A percentile compares a stretch with the other conserved stretches of the same genome.
phyloP scores from a whole-genome alignment of 1,140 invertebrate species.

The Papilio dardanus region DNA sequence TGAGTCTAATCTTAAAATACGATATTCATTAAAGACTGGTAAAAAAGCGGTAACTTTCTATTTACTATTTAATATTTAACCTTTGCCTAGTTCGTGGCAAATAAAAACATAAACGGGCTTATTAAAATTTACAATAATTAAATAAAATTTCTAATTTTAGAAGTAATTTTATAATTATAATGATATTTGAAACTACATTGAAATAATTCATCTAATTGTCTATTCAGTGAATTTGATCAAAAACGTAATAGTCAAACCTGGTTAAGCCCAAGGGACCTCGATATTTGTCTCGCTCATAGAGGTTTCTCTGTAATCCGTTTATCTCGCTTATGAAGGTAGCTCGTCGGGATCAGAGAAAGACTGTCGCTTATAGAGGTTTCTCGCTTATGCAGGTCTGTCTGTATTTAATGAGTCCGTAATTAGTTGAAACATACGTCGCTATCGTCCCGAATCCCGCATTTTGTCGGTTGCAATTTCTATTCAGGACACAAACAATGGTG shows the following conservation, averaged over 20 bases:
- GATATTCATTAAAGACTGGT: no score
- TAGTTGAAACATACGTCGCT: conserved; percentile 5
- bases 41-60: no score
- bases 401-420: conserved; percentile 3
- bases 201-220: background rate
- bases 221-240: background rate
- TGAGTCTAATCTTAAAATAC: no score
- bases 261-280: no score
- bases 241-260: conserved; percentile 2
- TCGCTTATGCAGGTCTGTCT: no score
- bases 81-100: background rate
- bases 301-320: no score
- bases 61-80: no score
- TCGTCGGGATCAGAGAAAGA: no score
- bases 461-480: conserved; percentile 22
- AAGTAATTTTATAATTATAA: no score
- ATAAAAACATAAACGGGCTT: background rate
- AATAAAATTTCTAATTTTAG: background rate
- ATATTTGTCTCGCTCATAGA: no score
- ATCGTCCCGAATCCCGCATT: conserved; percentile 1
- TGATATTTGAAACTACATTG: background rate
- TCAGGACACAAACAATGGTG: conserved; percentile 5
- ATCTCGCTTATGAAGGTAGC: no score
- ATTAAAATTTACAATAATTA: background rate
- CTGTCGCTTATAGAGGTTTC: no score